These are phyloP conservation scores for Eupithecia centaureata DNA, from an alignment of 2,888 invertebrate genomes.

Conservation along the genomic window DNA sequence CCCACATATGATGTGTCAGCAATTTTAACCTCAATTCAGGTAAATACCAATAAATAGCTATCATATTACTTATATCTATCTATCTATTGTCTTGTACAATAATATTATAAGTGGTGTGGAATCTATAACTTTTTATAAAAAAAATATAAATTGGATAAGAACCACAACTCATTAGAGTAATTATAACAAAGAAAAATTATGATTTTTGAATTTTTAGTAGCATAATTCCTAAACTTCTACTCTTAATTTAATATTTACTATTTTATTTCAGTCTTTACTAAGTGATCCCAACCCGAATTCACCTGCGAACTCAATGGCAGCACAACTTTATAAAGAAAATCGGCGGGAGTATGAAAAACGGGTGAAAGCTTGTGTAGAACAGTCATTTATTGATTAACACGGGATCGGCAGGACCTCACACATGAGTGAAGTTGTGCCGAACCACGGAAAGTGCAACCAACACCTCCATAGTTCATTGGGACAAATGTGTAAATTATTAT, in stretches of 20 bases:
- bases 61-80: too few species aligned
- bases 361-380: slow-evolving; percentile 99
- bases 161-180: too few species aligned
- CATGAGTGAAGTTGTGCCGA: slow-evolving; percentile 50
- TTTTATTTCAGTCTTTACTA: slow-evolving; percentile 94
- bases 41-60: slow-evolving; percentile 61
- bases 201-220: too few species aligned
- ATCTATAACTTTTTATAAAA: neutral
- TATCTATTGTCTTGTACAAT: too few species aligned
- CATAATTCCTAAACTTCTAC: too few species aligned
- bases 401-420: slow-evolving; percentile 57
- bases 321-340: slow-evolving; percentile 99
- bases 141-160: too few species aligned
- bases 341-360: slow-evolving; percentile 99
- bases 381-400: slow-evolving; percentile 97
- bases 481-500: slow-evolving; percentile 61
- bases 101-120: neutral
- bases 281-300: slow-evolving; percentile 99
- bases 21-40: slow-evolving; percentile 99
- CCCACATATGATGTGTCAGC: slow-evolving; percentile 99
- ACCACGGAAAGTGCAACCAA: slow-evolving; percentile 52
- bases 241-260: slow-evolving; percentile 9
- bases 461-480: slow-evolving; percentile 75
- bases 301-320: slow-evolving; percentile 99
- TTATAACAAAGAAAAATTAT: neutral